Percentiles rank a stretch among this genome's conserved stretches.
Evolutionary conservation across 2,797 vertebrate genomes (phyloP).

Genomic region (Rhinogobio ventralis): DNA sequence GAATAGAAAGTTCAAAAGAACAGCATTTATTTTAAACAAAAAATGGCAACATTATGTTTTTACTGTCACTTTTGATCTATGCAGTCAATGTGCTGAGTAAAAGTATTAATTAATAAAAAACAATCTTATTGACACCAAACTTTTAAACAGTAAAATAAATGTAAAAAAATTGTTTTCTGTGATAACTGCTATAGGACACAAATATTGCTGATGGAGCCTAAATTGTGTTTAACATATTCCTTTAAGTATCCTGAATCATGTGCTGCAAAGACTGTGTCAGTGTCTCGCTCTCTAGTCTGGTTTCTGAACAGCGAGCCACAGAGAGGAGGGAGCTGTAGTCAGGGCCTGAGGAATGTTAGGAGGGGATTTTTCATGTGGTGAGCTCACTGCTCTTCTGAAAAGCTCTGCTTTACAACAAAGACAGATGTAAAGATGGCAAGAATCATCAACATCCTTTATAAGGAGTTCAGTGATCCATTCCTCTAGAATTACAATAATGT

Average conservation of each 20-base stretch:
- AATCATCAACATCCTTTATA: slow-evolving; percentile 14
- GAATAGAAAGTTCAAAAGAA: background rate
- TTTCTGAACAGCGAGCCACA: slow-evolving; percentile 58
- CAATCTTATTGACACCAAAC: too few relatives aligned
- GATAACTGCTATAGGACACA: background rate
- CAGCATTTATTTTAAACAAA: background rate
- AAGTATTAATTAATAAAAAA: background rate
- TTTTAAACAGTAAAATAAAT: background rate
- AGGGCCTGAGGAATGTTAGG: slow-evolving; percentile 73
- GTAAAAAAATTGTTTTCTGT: background rate
- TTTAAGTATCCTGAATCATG: background rate
- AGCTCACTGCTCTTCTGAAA: slow-evolving; percentile 54
- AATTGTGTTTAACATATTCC: background rate
- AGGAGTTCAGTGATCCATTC: slow-evolving; percentile 1
- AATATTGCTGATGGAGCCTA: background rate
- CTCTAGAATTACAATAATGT: slow-evolving; percentile 7
- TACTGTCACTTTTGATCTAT: too few relatives aligned
- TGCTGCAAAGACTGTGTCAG: background rate
- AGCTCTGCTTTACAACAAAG: slow-evolving; percentile 46
- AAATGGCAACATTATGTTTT: background rate
- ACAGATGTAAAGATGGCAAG: slow-evolving; percentile 24
- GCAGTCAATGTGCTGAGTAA: background rate
- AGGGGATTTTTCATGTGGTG: slow-evolving; percentile 62
- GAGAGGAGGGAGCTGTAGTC: slow-evolving; percentile 76
- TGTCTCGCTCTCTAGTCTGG: slow-evolving; percentile 20